A percentile compares a stretch with the other conserved stretches of the same genome.
Evolutionary conservation across 2,113 vertebrate species (phyloP).

Genomic region (Plestiodon gilberti): DNA sequence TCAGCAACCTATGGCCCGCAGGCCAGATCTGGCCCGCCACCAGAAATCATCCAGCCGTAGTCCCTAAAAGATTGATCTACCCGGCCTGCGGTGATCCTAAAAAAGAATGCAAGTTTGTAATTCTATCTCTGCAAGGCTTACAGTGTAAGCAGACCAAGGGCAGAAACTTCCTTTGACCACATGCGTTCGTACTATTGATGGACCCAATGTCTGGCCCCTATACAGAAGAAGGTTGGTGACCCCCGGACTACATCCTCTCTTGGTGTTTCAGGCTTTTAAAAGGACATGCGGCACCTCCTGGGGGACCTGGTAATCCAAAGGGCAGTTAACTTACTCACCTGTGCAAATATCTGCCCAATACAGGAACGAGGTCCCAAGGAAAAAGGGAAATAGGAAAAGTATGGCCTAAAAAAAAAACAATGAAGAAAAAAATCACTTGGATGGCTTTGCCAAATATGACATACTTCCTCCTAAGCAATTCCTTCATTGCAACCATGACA

Average conservation of each 20-base stretch:
- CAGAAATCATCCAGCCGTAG: too few species aligned
- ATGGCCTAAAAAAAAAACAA: constrained; percentile 58
- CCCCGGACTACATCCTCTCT: background rate
- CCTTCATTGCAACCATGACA: constrained; percentile 9
- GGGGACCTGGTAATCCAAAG: background rate
- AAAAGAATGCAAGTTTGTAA: too few species aligned
- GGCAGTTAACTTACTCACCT: constrained; percentile 66
- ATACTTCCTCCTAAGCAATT: background rate
- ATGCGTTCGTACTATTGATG: too few species aligned
- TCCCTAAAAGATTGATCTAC: too few species aligned
- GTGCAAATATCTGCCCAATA: constrained; percentile 88
- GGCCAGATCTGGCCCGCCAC: too few species aligned
- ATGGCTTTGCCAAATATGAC: background rate
- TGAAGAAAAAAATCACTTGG: background rate
- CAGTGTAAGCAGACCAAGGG: too few species aligned
- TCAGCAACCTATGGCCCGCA: too few species aligned
- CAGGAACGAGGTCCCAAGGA: constrained; percentile 89
- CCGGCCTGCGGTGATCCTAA: too few species aligned
- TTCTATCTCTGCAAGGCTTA: too few species aligned
- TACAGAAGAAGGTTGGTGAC: too few species aligned
- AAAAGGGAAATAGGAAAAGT: constrained; percentile 87
- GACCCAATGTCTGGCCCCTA: too few species aligned
- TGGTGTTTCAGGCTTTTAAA: background rate
- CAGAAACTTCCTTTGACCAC: too few species aligned
- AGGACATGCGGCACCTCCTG: background rate